Evolutionary conservation across 2,113 vertebrate genomes (phyloP), one percentile per base, ranked within the genome.

Genomic region (Sialia sialis): DNA sequence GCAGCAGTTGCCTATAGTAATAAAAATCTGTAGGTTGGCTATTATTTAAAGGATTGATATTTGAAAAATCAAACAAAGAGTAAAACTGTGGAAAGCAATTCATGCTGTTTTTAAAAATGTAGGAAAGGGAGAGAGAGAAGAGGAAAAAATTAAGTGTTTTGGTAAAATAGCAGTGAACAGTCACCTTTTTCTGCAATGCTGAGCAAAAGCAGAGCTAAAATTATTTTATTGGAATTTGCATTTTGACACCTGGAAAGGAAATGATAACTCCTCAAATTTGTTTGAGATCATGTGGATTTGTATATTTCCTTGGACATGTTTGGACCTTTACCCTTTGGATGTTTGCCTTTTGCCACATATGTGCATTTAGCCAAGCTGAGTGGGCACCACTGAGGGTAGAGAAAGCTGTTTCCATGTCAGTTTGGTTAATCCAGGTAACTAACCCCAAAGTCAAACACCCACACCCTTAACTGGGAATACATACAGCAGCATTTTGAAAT

Each of bases 401-500:
- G 48, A 68, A 72, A 72, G 16, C 21, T 46, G 9, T 29, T 68
- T 82, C 59, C 49, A 21, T 43, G 38, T 66, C n/a, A 22, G 21
- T 59, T 86, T 48, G 22, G 32, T 74, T 78, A 59, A 54, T 69
- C 49, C 27, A 15, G 22, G 29, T 39, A 49, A 68, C 49, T 21
- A 26, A 2, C 38, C 49, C 38, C 55, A n/a, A 48, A 54, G 11
- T 49, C 59, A 59, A 74, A 25, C 30, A 32, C 20, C 44, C 0
- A 0, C 17, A 36, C 21, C 21, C 39, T 51, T 25, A 34, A 54
- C 1, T 29, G 13, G 11, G 3, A 26, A 26, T 44, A 29, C 0
- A 1, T 25, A 48, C 4, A 13, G 32, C 8, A 64, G 34, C 32
- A 26, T 55, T 84, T 88, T 55, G 21, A 80, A 90, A 49, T 55